Evolutionary conservation across 2,888 invertebrate genomes (phyloP).

Genomic region (Synanthedon vespiformis): DNA sequence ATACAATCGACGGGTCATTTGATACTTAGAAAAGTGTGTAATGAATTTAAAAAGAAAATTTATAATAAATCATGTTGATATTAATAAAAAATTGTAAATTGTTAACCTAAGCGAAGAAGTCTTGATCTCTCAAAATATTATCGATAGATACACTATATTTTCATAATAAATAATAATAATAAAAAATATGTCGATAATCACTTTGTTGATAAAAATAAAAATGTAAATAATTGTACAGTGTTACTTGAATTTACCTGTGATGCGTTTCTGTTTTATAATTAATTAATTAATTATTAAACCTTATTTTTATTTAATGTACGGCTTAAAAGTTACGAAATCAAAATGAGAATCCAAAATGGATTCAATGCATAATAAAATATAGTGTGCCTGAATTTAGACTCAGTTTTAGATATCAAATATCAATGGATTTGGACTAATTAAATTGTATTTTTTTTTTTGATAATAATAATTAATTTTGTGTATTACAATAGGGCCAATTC

Average conservation of each 20-base stretch:
- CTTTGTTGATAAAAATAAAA: constrained; percentile 26
- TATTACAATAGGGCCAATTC: too few species aligned
- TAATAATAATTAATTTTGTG: too few species aligned
- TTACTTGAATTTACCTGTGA: constrained; percentile 41
- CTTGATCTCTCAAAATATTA: constrained; percentile 47
- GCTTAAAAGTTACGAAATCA: too few species aligned
- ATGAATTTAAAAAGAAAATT: constrained; percentile 3
- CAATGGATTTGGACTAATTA: too few species aligned
- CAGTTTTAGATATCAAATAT: too few species aligned
- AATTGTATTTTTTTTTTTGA: too few species aligned
- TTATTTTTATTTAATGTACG: too few species aligned
- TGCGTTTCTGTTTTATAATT: constrained; percentile 4
- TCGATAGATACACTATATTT: constrained; percentile 53
- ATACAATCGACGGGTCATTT: constrained; percentile 32
- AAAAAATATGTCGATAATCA: constrained; percentile 26
- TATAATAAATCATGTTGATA: not conserved
- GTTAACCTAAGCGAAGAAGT: constrained; percentile 19
- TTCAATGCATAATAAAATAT: too few species aligned
- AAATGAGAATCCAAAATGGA: too few species aligned
- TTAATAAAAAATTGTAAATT: constrained; percentile 9
- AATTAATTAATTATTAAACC: too few species aligned
- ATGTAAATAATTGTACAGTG: constrained; percentile 57
- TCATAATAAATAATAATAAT: constrained; percentile 36
- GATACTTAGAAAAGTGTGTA: constrained; percentile 30
- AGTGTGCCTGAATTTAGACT: too few species aligned